These are phyloP conservation scores for Geotrypetes seraphini DNA, from an alignment of 2,797 vertebrate genomes.

Conservation along the genomic window DNA sequence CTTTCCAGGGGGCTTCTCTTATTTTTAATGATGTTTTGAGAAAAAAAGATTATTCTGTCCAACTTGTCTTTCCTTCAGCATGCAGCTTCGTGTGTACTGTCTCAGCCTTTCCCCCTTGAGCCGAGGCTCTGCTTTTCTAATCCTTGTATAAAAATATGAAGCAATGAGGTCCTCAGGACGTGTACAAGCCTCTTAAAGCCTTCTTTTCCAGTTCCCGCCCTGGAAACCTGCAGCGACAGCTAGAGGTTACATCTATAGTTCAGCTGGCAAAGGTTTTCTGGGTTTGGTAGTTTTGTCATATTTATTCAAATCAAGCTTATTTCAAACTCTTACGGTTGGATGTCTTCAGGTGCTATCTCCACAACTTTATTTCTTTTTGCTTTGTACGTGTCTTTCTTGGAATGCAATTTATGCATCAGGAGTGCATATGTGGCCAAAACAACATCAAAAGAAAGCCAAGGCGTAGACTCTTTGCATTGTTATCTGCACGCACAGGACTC, in stretches of 20 bases:
- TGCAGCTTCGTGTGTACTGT: no score
- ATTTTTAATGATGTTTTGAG: no score
- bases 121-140: constrained; percentile 15
- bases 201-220: background rate
- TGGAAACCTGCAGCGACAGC: background rate
- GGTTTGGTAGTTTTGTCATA: background rate
- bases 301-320: constrained; percentile 3
- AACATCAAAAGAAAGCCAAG: constrained; percentile 2
- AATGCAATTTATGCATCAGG: constrained; percentile 35
- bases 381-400: background rate
- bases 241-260: background rate
- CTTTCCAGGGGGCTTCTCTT: no score
- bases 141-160: constrained; percentile 31
- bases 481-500: constrained; percentile 93
- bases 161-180: background rate
- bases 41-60: no score
- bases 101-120: no score
- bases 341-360: background rate
- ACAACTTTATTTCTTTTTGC: no score
- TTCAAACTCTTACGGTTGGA: background rate
- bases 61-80: no score
- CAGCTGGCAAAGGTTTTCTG: background rate
- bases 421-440: constrained; percentile 50
- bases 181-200: constrained; percentile 5
- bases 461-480: constrained; percentile 16